A percentile compares a stretch with the other conserved stretches of the same genome.
phyloP scores from a whole-genome alignment of 2,888 invertebrate species.

The Pseudoips prasinana region DNA sequence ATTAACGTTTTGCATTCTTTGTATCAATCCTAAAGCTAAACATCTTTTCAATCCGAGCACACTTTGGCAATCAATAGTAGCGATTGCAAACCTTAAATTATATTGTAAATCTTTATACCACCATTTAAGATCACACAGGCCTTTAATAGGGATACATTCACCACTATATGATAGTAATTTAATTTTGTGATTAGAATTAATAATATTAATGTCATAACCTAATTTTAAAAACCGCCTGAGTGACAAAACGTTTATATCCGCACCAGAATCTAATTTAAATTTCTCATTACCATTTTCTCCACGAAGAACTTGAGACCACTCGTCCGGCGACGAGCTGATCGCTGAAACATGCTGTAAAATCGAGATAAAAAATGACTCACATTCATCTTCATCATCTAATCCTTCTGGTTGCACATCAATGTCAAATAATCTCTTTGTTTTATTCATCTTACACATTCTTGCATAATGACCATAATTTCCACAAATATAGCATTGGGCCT shows the following conservation, averaged over 20 bases:
- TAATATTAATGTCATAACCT: neutral
- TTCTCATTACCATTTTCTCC: no score
- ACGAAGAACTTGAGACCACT: no score
- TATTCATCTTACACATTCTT: no score
- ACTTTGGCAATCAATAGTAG: neutral
- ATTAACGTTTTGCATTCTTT: neutral
- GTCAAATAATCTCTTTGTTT: no score
- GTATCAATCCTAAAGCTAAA: neutral
- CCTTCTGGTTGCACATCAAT: no score
- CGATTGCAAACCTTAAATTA: slow-evolving; percentile 1
- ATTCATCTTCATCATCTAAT: no score
- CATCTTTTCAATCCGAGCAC: neutral
- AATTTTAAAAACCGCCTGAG: neutral
- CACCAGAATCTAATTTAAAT: slow-evolving; percentile 15
- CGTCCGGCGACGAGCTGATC: no score
- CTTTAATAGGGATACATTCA: neutral
- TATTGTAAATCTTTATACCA: neutral
- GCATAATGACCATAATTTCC: no score
- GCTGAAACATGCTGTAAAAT: no score
- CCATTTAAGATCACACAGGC: neutral
- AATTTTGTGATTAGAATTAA: neutral
- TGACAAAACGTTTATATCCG: neutral
- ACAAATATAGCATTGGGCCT: no score
- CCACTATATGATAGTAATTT: neutral
- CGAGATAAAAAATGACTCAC: no score